These are phyloP conservation scores for Sebastes taczanowskii DNA, from an alignment of 2,797 vertebrate species.

Conservation along the genomic window DNA sequence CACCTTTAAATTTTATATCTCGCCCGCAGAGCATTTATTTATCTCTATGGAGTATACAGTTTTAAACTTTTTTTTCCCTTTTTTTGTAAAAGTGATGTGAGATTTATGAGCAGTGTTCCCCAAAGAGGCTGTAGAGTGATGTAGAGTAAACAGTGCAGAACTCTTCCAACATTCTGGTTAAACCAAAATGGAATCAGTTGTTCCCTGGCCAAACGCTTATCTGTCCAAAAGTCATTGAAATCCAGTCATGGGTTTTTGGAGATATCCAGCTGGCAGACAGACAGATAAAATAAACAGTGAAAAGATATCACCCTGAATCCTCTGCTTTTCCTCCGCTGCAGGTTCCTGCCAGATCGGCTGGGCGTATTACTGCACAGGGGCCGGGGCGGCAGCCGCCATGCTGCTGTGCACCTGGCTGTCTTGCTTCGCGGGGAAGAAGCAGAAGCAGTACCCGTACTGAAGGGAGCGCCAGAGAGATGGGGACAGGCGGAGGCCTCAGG, in stretches of 20 bases:
- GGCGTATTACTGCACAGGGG: slow-evolving; percentile 96
- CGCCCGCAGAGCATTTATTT: not conserved
- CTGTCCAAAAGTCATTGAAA: slow-evolving; percentile 2
- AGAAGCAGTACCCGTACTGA: slow-evolving; percentile 97
- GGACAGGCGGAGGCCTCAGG: slow-evolving; percentile 36
- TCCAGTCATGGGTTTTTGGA: slow-evolving; percentile 1
- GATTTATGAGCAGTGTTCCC: not conserved
- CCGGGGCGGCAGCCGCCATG: slow-evolving; percentile 88
- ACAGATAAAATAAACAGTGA: slow-evolving; percentile 4
- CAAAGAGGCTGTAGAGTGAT: not conserved
- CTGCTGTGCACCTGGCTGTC: slow-evolving; percentile 96
- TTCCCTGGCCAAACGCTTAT: slow-evolving; percentile 18
- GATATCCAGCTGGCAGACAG: not conserved
- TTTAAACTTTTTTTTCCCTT: not conserved
- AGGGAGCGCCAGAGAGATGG: not conserved
- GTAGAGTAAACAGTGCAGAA: not conserved
- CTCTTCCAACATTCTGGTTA: not conserved
- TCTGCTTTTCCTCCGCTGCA: slow-evolving; percentile 56
- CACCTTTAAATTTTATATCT: not conserved
- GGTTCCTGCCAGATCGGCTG: slow-evolving; percentile 96
- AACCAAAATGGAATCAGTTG: not conserved
- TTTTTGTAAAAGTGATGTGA: not conserved
- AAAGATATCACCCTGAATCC: not conserved
- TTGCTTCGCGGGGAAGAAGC: slow-evolving; percentile 96
- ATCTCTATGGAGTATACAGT: not conserved